These are phyloP conservation scores for Patella vulgata DNA, from an alignment of 1,140 invertebrate species.

Conservation along the genomic window DNA sequence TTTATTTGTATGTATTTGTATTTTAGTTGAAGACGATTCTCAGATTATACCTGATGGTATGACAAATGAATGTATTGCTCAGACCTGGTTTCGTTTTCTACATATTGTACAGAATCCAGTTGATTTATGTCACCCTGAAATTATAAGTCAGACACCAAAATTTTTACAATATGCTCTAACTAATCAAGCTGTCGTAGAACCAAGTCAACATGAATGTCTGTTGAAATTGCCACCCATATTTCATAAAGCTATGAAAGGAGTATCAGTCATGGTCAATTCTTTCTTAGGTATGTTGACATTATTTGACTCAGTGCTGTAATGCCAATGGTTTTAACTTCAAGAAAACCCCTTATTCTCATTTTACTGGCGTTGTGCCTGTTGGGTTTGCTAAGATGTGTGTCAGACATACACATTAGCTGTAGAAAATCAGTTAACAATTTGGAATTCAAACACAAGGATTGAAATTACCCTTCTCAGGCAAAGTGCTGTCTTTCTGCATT, in stretches of 20 bases:
- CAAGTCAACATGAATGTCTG: conserved; percentile 92
- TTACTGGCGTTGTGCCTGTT: background rate
- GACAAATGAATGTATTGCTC: conserved; percentile 87
- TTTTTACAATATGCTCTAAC: conserved; percentile 74
- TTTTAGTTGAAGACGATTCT: conserved; percentile 83
- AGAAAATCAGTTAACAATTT: too few relatives aligned
- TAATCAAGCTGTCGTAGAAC: conserved; percentile 73
- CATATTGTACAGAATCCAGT: conserved; percentile 94
- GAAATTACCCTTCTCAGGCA: too few relatives aligned
- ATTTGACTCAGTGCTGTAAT: too few relatives aligned
- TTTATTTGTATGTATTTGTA: too few relatives aligned
- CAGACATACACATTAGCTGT: too few relatives aligned
- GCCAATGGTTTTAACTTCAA: too few relatives aligned
- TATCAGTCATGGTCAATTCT: conserved; percentile 92
- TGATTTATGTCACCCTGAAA: conserved; percentile 86
- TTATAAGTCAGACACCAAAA: conserved; percentile 86
- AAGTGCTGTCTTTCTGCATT: too few relatives aligned
- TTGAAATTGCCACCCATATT: conserved; percentile 87
- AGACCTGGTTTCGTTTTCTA: conserved; percentile 94
- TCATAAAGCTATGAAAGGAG: conserved; percentile 90
- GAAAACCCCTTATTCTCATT: background rate
- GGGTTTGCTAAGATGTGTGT: too few relatives aligned
- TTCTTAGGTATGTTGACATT: conserved; percentile 88
- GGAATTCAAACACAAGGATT: too few relatives aligned
- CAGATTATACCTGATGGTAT: conserved; percentile 84